phyloP scores from a whole-genome alignment of 2,797 vertebrate genomes.

The Trematomus bernacchii region DNA sequence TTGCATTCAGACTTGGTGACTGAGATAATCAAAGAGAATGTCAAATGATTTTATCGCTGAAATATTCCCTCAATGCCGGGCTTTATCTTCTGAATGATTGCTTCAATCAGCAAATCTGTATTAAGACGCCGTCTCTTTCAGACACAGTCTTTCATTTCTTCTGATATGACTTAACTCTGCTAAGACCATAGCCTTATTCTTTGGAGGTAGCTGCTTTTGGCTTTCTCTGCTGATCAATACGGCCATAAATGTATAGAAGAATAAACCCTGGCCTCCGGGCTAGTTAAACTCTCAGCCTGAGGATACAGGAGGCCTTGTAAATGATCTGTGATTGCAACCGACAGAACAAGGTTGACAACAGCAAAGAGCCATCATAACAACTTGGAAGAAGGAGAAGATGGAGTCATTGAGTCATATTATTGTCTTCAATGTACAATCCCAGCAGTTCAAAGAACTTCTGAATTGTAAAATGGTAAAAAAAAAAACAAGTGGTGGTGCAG shows the following conservation, averaged over 20 bases:
- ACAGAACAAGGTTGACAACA: conserved; percentile 70
- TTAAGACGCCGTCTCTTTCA: conserved; percentile 51
- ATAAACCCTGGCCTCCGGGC: conserved; percentile 52
- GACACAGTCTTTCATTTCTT: conserved; percentile 66
- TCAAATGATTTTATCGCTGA: conserved; percentile 68
- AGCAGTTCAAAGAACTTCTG: conserved; percentile 49
- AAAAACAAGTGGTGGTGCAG: conserved; percentile 37
- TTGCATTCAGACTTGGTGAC: conserved; percentile 67
- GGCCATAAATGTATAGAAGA: conserved; percentile 64
- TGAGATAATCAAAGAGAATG: conserved; percentile 72
- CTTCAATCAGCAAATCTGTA: conserved; percentile 66
- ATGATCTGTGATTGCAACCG: conserved; percentile 66
- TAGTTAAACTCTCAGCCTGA: conserved; percentile 51
- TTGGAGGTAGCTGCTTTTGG: conserved; percentile 55
- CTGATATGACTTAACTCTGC: conserved; percentile 69
- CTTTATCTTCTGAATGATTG: conserved; percentile 61
- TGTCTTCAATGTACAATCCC: conserved; percentile 45
- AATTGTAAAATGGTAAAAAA: conserved; percentile 57
- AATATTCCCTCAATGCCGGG: conserved; percentile 59
- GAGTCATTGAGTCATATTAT: conserved; percentile 55
- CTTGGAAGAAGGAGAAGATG: conserved; percentile 40
- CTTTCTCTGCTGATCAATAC: conserved; percentile 73
- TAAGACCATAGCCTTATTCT: conserved; percentile 60
- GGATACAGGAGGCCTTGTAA: conserved; percentile 68
- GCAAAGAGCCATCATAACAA: conserved; percentile 64